Evolutionary conservation across 2,113 vertebrate species (phyloP).

Genomic region (Galemys pyrenaicus): DNA sequence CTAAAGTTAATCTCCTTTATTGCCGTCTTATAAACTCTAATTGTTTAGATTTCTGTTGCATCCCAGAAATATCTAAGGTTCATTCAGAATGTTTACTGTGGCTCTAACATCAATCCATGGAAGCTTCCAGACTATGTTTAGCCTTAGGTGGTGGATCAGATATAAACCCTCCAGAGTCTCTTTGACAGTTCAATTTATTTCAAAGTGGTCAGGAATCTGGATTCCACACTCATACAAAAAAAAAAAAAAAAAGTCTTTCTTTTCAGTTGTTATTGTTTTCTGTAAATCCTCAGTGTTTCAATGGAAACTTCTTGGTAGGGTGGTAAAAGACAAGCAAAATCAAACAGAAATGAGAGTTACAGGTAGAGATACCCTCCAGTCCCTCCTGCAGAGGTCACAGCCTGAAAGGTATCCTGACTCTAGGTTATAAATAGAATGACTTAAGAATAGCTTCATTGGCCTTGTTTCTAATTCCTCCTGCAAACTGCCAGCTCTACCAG

Average conservation of each 20-base stretch:
- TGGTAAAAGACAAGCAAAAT: constrained; percentile 1
- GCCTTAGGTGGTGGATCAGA: background rate
- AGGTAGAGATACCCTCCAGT: background rate
- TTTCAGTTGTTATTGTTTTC: background rate
- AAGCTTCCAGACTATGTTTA: background rate
- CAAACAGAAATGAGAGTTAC: background rate
- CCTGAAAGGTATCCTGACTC: background rate
- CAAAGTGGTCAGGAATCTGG: constrained; percentile 7
- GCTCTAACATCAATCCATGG: background rate
- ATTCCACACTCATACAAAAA: background rate
- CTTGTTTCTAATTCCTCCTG: constrained; percentile 39
- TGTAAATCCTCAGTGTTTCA: background rate
- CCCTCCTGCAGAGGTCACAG: background rate
- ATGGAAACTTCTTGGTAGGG: background rate
- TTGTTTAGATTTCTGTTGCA: background rate
- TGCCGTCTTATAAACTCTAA: background rate
- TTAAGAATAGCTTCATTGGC: background rate
- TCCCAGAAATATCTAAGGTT: constrained; percentile 5
- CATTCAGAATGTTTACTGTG: background rate
- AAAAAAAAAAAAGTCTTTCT: background rate
- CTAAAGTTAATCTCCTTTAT: constrained; percentile 5
- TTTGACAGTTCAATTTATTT: constrained; percentile 46
- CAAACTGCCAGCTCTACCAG: background rate
- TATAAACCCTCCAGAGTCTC: background rate
- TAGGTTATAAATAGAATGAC: background rate